Percentiles rank a stretch among this genome's conserved stretches.
Evolutionary conservation across 2,888 invertebrate genomes (phyloP).

Genomic region (Philereme transversata): DNA sequence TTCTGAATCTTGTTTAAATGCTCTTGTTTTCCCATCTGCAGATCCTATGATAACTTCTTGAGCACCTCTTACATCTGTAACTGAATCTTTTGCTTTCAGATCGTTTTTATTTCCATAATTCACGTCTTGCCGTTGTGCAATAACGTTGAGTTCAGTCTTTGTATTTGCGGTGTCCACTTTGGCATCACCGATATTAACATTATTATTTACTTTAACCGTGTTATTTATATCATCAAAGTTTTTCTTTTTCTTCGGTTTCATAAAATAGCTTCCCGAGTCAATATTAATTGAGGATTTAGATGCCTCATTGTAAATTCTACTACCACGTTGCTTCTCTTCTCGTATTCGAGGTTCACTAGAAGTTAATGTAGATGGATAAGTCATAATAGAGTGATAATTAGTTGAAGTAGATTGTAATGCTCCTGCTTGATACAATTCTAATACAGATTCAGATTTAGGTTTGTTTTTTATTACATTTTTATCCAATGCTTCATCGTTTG

Average conservation of each 20-base stretch:
- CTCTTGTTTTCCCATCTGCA: neutral
- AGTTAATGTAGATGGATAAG: slow-evolving; percentile 55
- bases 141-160: slow-evolving; percentile 1
- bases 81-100: slow-evolving; percentile 1
- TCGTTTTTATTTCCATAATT: neutral
- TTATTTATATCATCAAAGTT: slow-evolving; percentile 30
- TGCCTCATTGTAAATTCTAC: slow-evolving; percentile 10
- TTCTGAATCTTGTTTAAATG: neutral
- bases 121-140: neutral
- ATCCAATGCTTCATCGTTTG: slow-evolving; percentile 14
- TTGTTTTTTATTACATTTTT: slow-evolving; percentile 28
- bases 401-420: slow-evolving; percentile 37
- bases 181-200: slow-evolving; percentile 14
- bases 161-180: slow-evolving; percentile 2
- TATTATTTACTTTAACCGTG: slow-evolving; percentile 13
- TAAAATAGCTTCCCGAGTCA: slow-evolving; percentile 47
- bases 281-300: slow-evolving; percentile 41
- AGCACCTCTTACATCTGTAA: slow-evolving; percentile 1
- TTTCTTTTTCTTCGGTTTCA: slow-evolving; percentile 46
- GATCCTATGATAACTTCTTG: neutral
- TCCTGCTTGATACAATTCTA: slow-evolving; percentile 41
- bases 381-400: slow-evolving; percentile 58
- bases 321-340: slow-evolving; percentile 35
- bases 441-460: slow-evolving; percentile 36
- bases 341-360: slow-evolving; percentile 38